These are phyloP conservation scores for Leucoraja erinaceus DNA, from an alignment of 2,113 vertebrate genomes.

Conservation along the genomic window DNA sequence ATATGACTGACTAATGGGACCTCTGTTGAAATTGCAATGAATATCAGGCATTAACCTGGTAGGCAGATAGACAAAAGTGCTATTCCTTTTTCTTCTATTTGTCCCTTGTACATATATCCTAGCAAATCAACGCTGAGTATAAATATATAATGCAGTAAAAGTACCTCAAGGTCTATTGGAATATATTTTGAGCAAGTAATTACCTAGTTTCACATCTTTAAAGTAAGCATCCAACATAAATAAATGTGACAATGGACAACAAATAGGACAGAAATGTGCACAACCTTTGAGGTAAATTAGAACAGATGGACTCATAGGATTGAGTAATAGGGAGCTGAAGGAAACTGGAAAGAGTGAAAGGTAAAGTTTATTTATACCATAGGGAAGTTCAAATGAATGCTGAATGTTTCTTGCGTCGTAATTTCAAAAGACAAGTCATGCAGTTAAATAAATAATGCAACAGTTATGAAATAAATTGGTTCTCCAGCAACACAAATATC, in stretches of 20 bases:
- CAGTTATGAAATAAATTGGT: not conserved
- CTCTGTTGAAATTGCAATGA: not conserved
- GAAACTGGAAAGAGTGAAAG: not conserved
- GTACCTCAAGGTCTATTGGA: not conserved
- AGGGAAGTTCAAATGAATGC: constrained; percentile 1
- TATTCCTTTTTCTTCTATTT: not conserved
- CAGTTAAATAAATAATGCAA: constrained; percentile 14
- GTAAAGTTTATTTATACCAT: not conserved
- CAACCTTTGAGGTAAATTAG: not conserved
- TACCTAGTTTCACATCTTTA: not conserved
- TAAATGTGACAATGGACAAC: not conserved
- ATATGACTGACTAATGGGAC: not conserved
- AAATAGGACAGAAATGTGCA: not conserved
- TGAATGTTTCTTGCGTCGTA: not conserved
- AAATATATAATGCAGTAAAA: constrained; percentile 3
- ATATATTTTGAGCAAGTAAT: not conserved
- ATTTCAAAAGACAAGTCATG: not conserved
- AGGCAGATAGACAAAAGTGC: not conserved
- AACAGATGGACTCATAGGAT: not conserved
- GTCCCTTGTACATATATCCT: not conserved
- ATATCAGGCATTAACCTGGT: not conserved
- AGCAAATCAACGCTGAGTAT: not conserved
- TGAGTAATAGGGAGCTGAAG: not conserved
- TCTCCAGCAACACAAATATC: not conserved
- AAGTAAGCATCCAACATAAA: not conserved